Evolutionary conservation across 2,113 vertebrate species (phyloP), one percentile per base, ranked within the genome.

Genomic region (Pycnonotus jocosus): DNA sequence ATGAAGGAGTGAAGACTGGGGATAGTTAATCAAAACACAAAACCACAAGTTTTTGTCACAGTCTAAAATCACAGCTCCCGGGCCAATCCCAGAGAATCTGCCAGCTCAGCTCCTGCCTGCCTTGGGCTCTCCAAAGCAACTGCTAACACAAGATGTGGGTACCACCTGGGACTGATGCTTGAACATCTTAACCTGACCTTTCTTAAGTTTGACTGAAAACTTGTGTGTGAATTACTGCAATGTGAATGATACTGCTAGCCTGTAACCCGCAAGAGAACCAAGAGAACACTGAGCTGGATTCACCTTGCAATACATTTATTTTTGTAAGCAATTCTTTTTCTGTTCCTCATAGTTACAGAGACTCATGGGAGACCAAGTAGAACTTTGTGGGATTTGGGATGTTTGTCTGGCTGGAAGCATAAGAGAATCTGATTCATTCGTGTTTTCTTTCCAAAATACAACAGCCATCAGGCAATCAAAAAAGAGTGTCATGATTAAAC

Each of bases 391-490:
- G 76, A 71, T 85, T 72, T 51, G 38, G 20, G 61, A 68, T 42
- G 30, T 65, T 94, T 69, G 56, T 78, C 60, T 91, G 69, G 21
- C n/a, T 88, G 42, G 61, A 94, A 61, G 66, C 40, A 48, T 53
- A 60, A 79, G 25, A 90, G 45, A 86, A 79, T 35, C 71, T 31
- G 37, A 92, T 73, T 83, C 1, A 83, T 77, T 64, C 40, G 22
- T 61, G 37, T 57, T 95, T 86, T 50, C 42, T 61, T 85, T 90
- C 79, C 71, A 77, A 82, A 93, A 92, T 4, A 62, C 5, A 6
- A 51, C 20, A 82, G 66, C 40, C 85, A 88, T 42, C 65, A 84
- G 76, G 64, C 37, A 44, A 82, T 35, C 81, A 86, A 12, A 56
- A 64, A 86, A 77, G 3, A 64, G 45, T 77, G 48, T 38, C 45